Evolutionary conservation across 2,888 invertebrate species (phyloP).

Genomic region (Bruchidius siliquastri): DNA sequence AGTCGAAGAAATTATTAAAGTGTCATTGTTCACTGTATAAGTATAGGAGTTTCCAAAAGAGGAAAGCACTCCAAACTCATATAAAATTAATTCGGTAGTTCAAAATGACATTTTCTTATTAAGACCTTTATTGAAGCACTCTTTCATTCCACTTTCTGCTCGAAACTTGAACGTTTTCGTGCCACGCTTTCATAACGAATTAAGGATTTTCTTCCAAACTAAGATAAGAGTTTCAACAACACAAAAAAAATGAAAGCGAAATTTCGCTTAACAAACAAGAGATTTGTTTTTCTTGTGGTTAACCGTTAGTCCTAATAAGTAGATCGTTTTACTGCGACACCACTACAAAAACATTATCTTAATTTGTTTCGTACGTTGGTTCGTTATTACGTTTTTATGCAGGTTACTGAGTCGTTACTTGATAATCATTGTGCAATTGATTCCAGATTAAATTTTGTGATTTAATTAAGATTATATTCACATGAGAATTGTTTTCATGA

Average conservation of each 20-base stretch:
- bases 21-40: not conserved
- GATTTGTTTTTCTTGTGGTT: not conserved
- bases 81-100: not conserved
- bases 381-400: not conserved
- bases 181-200: too few species aligned
- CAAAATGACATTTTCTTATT: not conserved
- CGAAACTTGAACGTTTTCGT: too few species aligned
- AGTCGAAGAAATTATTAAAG: too few species aligned
- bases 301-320: not conserved
- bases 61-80: not conserved
- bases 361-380: not conserved
- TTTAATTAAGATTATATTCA: not conserved
- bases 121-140: too few species aligned
- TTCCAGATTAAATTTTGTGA: not conserved
- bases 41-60: not conserved
- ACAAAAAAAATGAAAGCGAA: not conserved
- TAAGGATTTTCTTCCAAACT: too few species aligned
- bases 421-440: not conserved
- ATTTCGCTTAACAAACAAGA: not conserved
- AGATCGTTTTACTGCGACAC: not conserved
- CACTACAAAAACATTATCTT: not conserved
- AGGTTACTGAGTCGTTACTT: not conserved
- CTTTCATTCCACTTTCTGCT: too few species aligned
- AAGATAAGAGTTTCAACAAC: too few species aligned
- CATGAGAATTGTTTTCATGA: not conserved